phyloP scores from a whole-genome alignment of 2,797 vertebrate genomes.

The Platyrinchus mystaceus region DNA sequence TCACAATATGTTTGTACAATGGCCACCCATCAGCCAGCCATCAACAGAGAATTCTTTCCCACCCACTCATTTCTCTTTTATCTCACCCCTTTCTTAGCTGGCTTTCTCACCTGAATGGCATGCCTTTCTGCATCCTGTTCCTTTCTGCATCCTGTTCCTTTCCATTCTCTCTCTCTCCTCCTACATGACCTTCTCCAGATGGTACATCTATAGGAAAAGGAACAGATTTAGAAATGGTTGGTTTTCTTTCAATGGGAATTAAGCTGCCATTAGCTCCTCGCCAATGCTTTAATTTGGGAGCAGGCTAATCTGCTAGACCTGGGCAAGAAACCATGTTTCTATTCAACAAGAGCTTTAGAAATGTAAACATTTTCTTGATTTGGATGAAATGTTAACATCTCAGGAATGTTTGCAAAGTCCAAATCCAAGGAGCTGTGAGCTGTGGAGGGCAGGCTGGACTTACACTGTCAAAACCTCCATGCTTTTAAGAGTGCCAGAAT shows the following conservation, averaged over 20 bases:
- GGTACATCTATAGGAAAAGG: background rate
- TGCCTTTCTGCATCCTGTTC: background rate
- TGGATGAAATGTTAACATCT: background rate
- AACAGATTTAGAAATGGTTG: background rate
- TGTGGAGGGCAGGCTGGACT: background rate
- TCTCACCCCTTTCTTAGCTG: background rate
- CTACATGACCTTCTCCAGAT: conserved; percentile 4
- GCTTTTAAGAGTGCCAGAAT: background rate
- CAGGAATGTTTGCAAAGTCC: background rate
- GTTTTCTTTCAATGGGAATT: conserved; percentile 24
- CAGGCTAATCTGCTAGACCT: conserved; percentile 22
- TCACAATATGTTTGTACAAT: background rate
- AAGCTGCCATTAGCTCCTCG: background rate
- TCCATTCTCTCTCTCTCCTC: background rate
- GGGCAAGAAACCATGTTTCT: background rate
- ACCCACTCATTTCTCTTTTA: background rate
- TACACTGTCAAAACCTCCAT: background rate
- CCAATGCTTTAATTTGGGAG: background rate
- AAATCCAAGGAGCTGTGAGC: background rate
- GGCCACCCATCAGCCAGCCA: background rate
- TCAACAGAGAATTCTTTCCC: background rate
- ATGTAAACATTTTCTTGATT: conserved; percentile 15
- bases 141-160: background rate
- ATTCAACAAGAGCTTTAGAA: background rate
- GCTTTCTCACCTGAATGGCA: background rate